phyloP scores from a whole-genome alignment of 2,888 invertebrate species.

The Drosophila nigricruria region DNA sequence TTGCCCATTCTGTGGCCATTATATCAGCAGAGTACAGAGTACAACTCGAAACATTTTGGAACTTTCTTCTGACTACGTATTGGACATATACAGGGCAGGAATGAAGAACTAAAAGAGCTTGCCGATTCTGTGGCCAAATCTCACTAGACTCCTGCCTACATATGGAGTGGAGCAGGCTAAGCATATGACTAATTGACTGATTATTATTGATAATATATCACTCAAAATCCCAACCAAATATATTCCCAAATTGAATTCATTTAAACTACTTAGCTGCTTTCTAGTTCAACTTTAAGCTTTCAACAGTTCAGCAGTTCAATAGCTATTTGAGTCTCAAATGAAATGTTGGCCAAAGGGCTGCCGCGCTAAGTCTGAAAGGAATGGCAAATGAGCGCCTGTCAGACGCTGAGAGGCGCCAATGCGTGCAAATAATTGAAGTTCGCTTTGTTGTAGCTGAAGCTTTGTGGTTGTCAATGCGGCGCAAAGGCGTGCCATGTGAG shows the following conservation, averaged over 20 bases:
- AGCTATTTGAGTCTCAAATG: not conserved
- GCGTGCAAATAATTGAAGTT: constrained; percentile 57
- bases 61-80: too few species aligned
- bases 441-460: constrained; percentile 37
- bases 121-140: too few species aligned
- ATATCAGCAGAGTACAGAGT: too few species aligned
- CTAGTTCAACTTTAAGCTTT: not conserved
- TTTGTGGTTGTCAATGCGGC: constrained; percentile 48
- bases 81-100: too few species aligned
- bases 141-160: too few species aligned
- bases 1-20: too few species aligned
- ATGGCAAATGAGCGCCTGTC: not conserved
- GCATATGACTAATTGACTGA: too few species aligned
- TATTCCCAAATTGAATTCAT: not conserved
- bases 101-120: too few species aligned
- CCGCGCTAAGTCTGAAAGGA: not conserved
- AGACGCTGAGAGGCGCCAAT: constrained; percentile 23
- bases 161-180: too few species aligned
- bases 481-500: constrained; percentile 1
- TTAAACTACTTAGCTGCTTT: not conserved
- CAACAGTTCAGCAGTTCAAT: not conserved
- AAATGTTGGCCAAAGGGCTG: not conserved
- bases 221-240: not conserved
- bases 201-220: not conserved
- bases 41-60: too few species aligned